phyloP scores from a whole-genome alignment of 2,797 vertebrate species.

The Tenualosa ilisha region DNA sequence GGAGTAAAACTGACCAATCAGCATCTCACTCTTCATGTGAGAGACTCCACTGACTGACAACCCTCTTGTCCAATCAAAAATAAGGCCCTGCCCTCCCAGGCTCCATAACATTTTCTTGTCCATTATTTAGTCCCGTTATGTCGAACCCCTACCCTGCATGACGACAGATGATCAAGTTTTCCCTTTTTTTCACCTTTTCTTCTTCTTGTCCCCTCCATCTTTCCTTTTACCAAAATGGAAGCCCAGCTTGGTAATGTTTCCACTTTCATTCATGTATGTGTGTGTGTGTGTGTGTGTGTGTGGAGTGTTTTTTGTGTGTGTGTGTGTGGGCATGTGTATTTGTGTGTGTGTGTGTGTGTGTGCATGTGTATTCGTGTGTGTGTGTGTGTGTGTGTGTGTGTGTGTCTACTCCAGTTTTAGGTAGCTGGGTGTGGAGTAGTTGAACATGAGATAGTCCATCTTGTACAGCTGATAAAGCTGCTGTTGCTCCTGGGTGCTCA shows the following conservation, averaged over 20 bases:
- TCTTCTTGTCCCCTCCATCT: neutral
- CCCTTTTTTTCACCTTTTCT: constrained; percentile 2
- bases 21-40: neutral
- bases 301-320: neutral
- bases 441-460: constrained; percentile 98
- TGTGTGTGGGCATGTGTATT: neutral
- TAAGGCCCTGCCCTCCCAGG: constrained; percentile 36
- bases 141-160: constrained; percentile 42
- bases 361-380: neutral
- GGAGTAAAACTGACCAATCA: neutral
- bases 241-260: constrained; percentile 20
- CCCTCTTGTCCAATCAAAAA: constrained; percentile 20
- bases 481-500: constrained; percentile 87
- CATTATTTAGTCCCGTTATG: constrained; percentile 35
- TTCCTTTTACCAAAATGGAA: constrained; percentile 4
- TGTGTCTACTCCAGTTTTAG: constrained; percentile 85
- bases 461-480: constrained; percentile 96
- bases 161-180: constrained; percentile 29
- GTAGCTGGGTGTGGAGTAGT: constrained; percentile 95
- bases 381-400: neutral
- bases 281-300: neutral
- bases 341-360: constrained; percentile 8
- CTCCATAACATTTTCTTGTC: constrained; percentile 27
- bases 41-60: constrained; percentile 25
- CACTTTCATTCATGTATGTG: neutral